Percentiles rank a stretch among this genome's conserved stretches.
phyloP scores from a whole-genome alignment of 2,113 vertebrate genomes.

The Leptobrachium ailaonicum region DNA sequence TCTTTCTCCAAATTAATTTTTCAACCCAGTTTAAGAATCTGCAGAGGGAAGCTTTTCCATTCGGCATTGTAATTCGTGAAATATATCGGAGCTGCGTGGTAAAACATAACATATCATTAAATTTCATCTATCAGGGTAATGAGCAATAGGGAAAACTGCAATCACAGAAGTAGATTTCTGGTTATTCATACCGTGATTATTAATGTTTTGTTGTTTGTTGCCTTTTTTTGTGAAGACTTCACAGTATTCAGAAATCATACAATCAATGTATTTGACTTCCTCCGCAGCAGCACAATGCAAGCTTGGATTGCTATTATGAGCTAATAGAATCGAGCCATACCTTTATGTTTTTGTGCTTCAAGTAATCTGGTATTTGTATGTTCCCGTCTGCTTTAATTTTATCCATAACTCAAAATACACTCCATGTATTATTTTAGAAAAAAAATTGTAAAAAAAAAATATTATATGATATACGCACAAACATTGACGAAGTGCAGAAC shows the following conservation, averaged over 20 bases:
- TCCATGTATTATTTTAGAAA: no score
- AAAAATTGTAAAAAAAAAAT: no score
- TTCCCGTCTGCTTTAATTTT: no score
- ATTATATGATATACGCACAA: no score
- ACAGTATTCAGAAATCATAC: conserved; percentile 16
- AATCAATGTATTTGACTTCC: conserved; percentile 24
- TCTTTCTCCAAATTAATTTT: conserved; percentile 25
- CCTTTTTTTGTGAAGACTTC: background rate
- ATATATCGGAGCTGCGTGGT: conserved; percentile 17
- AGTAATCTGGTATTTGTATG: no score
- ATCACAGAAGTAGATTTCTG: conserved; percentile 36
- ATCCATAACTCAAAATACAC: no score
- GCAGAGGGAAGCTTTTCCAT: background rate
- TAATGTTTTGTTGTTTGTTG: conserved; percentile 18
- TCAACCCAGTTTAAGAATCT: conserved; percentile 19
- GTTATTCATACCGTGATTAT: conserved; percentile 33
- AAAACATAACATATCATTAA: conserved; percentile 28
- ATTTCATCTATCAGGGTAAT: conserved; percentile 29
- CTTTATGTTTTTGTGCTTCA: no score
- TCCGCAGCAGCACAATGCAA: no score
- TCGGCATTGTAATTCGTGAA: conserved; percentile 17
- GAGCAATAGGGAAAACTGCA: conserved; percentile 27
- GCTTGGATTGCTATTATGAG: no score
- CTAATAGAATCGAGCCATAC: no score
- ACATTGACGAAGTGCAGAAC: no score